Conservation (phyloP, 1,140 invertebrate species). For the Drosophila orosa region DNA sequence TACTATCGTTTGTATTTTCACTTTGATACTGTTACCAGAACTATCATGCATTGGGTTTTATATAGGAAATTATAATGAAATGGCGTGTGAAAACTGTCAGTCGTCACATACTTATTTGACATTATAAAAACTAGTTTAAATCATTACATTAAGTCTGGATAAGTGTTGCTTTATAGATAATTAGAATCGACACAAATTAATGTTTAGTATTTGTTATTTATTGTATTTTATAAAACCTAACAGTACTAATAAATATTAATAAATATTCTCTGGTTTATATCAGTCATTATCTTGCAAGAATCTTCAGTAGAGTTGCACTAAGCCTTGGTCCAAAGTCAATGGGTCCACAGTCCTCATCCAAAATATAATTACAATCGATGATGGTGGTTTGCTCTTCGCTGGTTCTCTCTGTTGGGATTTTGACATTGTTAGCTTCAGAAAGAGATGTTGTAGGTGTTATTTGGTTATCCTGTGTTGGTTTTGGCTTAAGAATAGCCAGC, state of each 20-base stretch:
- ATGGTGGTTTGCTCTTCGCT: conserved; percentile 12
- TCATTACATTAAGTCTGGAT: neutral
- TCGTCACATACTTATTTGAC: neutral
- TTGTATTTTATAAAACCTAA: conserved; percentile 1
- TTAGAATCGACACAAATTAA: neutral
- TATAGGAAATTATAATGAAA: too few relatives aligned
- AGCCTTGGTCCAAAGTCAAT: conserved; percentile 26
- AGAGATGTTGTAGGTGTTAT: neutral
- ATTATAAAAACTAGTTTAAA: neutral
- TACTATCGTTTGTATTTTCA: conserved; percentile 14
- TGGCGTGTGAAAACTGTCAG: neutral
- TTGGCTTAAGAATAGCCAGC: conserved; percentile 6
- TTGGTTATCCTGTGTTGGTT: neutral
- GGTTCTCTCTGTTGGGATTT: neutral
- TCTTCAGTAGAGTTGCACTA: conserved; percentile 33
- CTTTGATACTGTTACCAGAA: conserved; percentile 1
- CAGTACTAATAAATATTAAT: neutral
- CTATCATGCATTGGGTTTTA: neutral
- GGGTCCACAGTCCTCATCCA: conserved; percentile 17
- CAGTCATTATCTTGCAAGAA: conserved; percentile 18
- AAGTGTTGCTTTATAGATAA: neutral
- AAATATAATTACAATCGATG: conserved; percentile 16
- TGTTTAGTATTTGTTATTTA: neutral
- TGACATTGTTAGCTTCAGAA: neutral
- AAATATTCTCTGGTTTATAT: conserved; percentile 3